Base-by-base conservation (phyloP, 2,888 invertebrate genomes). In the Cheilosia soror region DNA sequence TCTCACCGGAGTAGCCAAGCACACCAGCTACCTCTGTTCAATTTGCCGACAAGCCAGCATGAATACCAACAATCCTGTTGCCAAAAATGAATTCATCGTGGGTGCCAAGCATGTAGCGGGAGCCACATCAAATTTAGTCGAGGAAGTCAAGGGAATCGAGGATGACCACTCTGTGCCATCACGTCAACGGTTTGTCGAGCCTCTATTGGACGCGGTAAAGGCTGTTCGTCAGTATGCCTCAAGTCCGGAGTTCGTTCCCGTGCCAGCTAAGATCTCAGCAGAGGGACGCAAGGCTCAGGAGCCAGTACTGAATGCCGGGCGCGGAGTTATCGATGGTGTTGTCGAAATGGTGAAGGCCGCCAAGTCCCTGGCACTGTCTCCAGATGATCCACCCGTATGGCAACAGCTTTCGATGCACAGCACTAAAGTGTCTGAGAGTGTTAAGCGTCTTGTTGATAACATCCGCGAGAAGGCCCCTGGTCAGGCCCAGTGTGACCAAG, bases 21-120 rank as follows among this genome's bases (percentile, higher is more conserved):
- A 99, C 93, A 99, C 99, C 0, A 97, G 97, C 87, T 96, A 98
- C 6, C 93, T 99, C 65, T 99, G 99, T 92, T 98, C 98, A 91
- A 97, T 98, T 47, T 99, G 99, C 90, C 95, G 99, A 37, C 94
- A 96, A 68, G 99, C 99, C 0, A 98, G 98, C 37, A 96, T 97
- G 87, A 96, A 96, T 90, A 98, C 98, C 1, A 95, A 94, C 77
- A 97, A 97, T 92, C 97, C 98, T 0, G 96, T 96, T 4, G 98
- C 98, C 73, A 99, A 99, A 93, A 93, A 98, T 40, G 98, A 98
- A 92, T 99, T 99, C 92, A 98, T 99, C 71, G 98, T 99, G 91
- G 97, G 98, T 87, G 99, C 99, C 71, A 98, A 98, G 92, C 98
- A 99, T 90, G 98, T 99, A 2, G 99, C 99, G 63, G 97, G 97